Evolutionary conservation across 2,113 vertebrate genomes (phyloP), one percentile per base, ranked within the genome.

Genomic region (Rhinolophus ferrumequinum): DNA sequence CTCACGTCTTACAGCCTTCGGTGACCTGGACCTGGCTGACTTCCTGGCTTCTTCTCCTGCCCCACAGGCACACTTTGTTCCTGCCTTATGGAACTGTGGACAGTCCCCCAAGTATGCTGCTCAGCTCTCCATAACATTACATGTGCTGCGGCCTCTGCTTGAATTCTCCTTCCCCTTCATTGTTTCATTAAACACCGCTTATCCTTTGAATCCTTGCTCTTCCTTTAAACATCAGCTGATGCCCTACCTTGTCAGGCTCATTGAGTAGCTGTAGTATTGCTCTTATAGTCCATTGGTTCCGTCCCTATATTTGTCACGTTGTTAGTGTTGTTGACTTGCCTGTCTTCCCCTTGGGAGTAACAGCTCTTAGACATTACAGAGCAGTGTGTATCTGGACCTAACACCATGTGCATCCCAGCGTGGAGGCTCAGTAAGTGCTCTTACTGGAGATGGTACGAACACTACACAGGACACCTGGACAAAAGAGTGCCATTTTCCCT

Each of bases 401-500:
- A 69, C 6, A 19, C n/a, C 12, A 3, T 76, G 8, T 85, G 4
- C 35, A 62, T 62, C 41, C 58, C 41, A 86, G 52, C 8, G 14
- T 73, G 35, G 50, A 50, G 16, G n/a, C 5, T 54, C 85, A 58
- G 24, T 14, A 44, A n/a, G 1, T 67, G 18, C 35, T 95, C 41
- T 67, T 52, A n/a, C 44, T 26, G 8, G 28, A 18, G 33, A n/a
- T 13, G 24, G 13, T 60, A 15, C 52, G 24, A 15, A 83, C 2
- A 22, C 14, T 24, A 66, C 35, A 47, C 5, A 69, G 60, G 73
- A 58, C 15, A 58, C 87, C 54, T 80, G 75, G 76, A 90, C 22
- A 93, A 98, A 97, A 95, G 52, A 97, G 88, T 33, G n/a, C 22
- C 6, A 35, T 88, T 95, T 84, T 88, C 26, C 35, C 62, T 88